These are phyloP conservation scores for Caenorhabditis doughertyi DNA, from an alignment of 2,888 invertebrate species.

Conservation along the genomic window DNA sequence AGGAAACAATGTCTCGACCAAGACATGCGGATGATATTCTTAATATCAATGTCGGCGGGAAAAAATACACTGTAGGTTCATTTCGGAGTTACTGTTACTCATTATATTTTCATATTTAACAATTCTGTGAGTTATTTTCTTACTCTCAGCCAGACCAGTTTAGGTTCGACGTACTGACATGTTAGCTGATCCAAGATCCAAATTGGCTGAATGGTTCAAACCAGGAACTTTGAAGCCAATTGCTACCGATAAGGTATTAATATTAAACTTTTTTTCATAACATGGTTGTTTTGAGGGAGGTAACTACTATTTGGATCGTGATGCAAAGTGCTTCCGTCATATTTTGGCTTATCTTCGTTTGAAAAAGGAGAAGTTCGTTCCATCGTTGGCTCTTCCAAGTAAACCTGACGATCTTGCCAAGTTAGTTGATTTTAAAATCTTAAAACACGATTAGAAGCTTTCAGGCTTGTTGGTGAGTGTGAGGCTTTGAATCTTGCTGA, in stretches of 20 bases:
- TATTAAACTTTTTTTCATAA: background rate
- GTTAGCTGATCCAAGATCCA: slow-evolving; percentile 81
- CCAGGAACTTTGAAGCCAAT: slow-evolving; percentile 78
- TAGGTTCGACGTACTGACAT: slow-evolving; percentile 80
- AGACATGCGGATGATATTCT: slow-evolving; percentile 81
- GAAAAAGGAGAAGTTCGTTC: slow-evolving; percentile 85
- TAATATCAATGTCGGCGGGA: slow-evolving; percentile 82
- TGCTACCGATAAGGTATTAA: slow-evolving; percentile 76
- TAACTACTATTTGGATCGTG: slow-evolving; percentile 97
- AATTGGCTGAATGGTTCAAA: slow-evolving; percentile 80
- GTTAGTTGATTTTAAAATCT: slow-evolving; percentile 53
- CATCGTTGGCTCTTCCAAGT: slow-evolving; percentile 81
- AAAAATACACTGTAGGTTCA: slow-evolving; percentile 83
- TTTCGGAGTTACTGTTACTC: no score
- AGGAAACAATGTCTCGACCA: slow-evolving; percentile 73
- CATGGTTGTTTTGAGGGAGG: slow-evolving; percentile 72
- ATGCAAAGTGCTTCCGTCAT: slow-evolving; percentile 97
- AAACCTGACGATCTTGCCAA: slow-evolving; percentile 83
- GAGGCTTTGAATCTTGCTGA: slow-evolving; percentile 82
- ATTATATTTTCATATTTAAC: no score
- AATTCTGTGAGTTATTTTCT: no score
- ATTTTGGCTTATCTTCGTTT: slow-evolving; percentile 97
- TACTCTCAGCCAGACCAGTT: no score
- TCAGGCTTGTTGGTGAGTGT: slow-evolving; percentile 81
- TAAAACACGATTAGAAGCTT: background rate